Evolutionary conservation across 2,888 invertebrate genomes (phyloP), one percentile per base, ranked within the genome.

Genomic region (Hybos culiciformis): DNA sequence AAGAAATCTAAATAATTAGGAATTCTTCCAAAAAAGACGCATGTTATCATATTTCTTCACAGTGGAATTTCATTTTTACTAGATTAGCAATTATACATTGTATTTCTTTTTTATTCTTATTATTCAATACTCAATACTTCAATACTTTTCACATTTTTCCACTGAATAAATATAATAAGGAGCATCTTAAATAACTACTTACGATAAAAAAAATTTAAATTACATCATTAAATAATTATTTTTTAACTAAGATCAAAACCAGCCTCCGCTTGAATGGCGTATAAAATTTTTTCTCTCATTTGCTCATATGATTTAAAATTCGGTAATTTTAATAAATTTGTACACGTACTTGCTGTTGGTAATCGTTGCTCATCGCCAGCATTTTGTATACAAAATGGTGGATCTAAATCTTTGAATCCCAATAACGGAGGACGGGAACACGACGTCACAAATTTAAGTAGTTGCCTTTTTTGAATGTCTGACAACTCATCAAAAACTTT

Each of bases 401-500:
- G 97, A 66, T 90, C 86, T 49, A 97, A 69, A 62, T 96, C 94
- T 86, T 91, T 93, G 60, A 98, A 98, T 3, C 98, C 98, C 32
- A 98, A 70, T 20, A 99, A 71, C 0, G 98, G 98, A 4, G 97
- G 93, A 46, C 96, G 70, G 1, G 97, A 97, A 61, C 97, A 97
- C 61, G 94, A 93, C 3, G 98, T 99, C 33, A 97, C 96, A 69
- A 99, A 99, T 68, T 94, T 94, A 8, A 98, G 71, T 41, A 98
- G 70, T 58, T 87, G 84, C 46, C 92, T 73, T 48, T 83, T 79
- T 63, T 93, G 87, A 42, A 75, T 71, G 62, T 91, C 90, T 41
- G 77, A 79, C 62, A 97, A 91, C 37, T 74, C 73, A 43, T 78
- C 74, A 8, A 96, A 75, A 31, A 90, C 87, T 53, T 78, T 76